phyloP scores from a whole-genome alignment of 2,113 vertebrate genomes.

The Platanista minor region DNA sequence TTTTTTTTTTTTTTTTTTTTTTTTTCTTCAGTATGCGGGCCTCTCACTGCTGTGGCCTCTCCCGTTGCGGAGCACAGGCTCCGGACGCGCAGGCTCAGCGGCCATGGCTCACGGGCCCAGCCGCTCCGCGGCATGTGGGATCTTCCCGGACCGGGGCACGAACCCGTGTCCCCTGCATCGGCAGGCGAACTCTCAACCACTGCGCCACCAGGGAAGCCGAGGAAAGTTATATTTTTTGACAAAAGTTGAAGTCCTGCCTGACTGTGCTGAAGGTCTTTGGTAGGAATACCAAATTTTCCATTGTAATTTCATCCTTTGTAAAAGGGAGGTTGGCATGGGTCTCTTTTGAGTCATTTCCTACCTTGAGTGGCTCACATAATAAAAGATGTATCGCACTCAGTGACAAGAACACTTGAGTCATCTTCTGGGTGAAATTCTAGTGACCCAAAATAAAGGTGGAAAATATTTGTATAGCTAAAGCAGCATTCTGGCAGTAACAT shows the following conservation, averaged over 20 bases:
- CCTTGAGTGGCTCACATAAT: neutral
- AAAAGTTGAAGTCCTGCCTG: neutral
- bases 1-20: too few relatives aligned
- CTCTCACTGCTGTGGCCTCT: too few relatives aligned
- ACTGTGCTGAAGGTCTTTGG: neutral
- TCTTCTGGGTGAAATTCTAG: neutral
- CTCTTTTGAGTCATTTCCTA: neutral
- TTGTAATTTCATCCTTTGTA: neutral
- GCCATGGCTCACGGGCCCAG: too few relatives aligned
- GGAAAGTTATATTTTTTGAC: neutral
- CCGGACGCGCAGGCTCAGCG: too few relatives aligned
- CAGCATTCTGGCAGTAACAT: neutral
- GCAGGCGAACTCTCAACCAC: too few relatives aligned
- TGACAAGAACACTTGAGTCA: neutral
- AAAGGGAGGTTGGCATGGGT: neutral
- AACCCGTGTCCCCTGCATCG: too few relatives aligned
- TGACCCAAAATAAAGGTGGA: neutral
- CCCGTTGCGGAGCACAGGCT: too few relatives aligned
- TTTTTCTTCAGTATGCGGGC: too few relatives aligned
- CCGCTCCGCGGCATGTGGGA: too few relatives aligned
- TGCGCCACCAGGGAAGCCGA: too few relatives aligned
- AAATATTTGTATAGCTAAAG: neutral
- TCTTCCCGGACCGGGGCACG: too few relatives aligned
- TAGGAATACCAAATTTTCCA: neutral
- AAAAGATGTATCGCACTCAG: neutral